A percentile compares a stretch with the other conserved stretches of the same genome.
Conservation (phyloP, 2,888 invertebrate genomes). For the Argyresthia goedartella region DNA sequence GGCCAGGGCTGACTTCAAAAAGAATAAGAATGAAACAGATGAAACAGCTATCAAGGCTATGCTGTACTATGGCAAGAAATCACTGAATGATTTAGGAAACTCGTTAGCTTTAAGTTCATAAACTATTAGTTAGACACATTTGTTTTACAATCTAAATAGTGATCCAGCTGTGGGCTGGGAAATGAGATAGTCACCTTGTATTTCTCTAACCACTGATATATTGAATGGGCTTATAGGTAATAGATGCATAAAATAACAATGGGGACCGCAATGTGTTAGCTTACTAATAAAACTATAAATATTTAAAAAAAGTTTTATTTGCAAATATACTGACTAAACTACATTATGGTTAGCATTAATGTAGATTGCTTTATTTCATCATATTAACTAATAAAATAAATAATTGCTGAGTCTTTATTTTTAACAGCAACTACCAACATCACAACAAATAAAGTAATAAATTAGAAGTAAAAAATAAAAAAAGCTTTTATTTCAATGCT, state of each 20-base stretch:
- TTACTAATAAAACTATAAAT: no score
- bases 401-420: no score
- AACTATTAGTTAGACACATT: conserved; percentile 7
- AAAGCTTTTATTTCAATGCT: no score
- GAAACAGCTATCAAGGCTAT: conserved; percentile 80
- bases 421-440: no score
- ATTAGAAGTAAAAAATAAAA: no score
- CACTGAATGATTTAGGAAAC: conserved; percentile 75
- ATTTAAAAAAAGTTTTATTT: not conserved
- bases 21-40: conserved; percentile 78
- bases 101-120: conserved; percentile 73
- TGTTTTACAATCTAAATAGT: not conserved
- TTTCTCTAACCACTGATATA: no score
- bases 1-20: conserved; percentile 81
- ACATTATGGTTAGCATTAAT: not conserved
- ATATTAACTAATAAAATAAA: no score
- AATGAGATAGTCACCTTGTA: not conserved
- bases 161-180: not conserved
- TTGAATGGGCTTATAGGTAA: no score
- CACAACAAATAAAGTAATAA: no score
- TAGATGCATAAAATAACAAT: no score
- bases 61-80: conserved; percentile 78
- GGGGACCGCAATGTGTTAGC: no score
- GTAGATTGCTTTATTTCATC: no score
- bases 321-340: not conserved